Base-by-base conservation (phyloP, 1,140 invertebrate genomes). In the Meteorus sp. region DNA sequence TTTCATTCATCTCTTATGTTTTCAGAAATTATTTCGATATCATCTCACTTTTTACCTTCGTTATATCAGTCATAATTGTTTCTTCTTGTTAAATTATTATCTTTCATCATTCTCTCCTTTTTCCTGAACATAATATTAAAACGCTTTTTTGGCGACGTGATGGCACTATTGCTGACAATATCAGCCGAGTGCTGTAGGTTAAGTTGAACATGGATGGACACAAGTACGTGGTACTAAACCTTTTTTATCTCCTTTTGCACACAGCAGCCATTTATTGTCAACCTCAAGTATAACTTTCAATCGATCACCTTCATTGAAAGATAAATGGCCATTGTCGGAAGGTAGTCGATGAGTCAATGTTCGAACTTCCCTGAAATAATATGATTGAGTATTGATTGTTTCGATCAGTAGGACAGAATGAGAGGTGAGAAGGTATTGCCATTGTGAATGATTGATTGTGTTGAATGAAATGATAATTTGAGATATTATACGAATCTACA, bases 241-340 rank as follows among this genome's bases (percentile, higher is more conserved):
- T 71, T 91, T 91, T 55, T 86, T 85, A n/a, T 88, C 86, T 15
- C 89, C 89, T 59, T 87, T 80, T 62, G 88, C 88, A 71, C 90
- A 92, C 19, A 91, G 74, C 53, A 91, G 75, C 85, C 89, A 89
- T 68, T 89, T 88, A 62, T 85, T 85, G 71, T 91, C 89, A 9
- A 91, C 88, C 64, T 91, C 89, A 22, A 91, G 76, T 33, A 91
- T 86, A 2, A 92, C 84, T 62, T 85, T 85, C 19, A 92, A 76
- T 44, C 84, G 84, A 64, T 91, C 89, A 1, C 89, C 89, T 69
- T 90, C 88, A 64, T 87, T 89, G 77, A 89, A 91, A 13, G 88
- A 86, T n/a, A 91, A 76, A 66, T 91, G 89, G 29, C 89, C 89
- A 33, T 87, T 89, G 66, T 90, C 87, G 1, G 88, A 88, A 9